phyloP scores from a whole-genome alignment of 2,797 vertebrate genomes.

The Crotalus adamanteus region DNA sequence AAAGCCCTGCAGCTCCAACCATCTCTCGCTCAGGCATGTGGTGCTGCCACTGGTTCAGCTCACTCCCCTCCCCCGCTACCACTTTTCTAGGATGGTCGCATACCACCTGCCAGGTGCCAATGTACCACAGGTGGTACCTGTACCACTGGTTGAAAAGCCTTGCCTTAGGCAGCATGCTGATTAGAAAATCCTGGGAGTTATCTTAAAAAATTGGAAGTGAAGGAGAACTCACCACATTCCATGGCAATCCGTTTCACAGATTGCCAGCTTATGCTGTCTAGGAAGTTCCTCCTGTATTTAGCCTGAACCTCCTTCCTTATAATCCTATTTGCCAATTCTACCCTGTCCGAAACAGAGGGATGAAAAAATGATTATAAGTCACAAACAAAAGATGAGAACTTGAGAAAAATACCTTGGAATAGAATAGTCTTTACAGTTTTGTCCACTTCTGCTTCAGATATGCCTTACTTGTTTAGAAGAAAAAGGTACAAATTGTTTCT shows the following conservation, averaged over 20 bases:
- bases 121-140: too few relatives aligned
- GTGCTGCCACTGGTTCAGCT: too few relatives aligned
- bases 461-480: neutral
- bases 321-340: neutral
- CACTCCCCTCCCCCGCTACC: too few relatives aligned
- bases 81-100: too few relatives aligned
- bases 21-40: too few relatives aligned
- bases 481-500: neutral
- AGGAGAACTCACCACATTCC: neutral
- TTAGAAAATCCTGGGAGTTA: neutral
- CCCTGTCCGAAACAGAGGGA: neutral
- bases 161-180: neutral
- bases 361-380: neutral
- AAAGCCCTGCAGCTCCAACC: too few relatives aligned
- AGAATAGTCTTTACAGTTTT: neutral
- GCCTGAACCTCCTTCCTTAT: neutral
- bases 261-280: neutral
- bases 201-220: neutral
- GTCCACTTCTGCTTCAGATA: neutral
- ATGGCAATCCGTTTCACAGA: neutral
- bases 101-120: too few relatives aligned
- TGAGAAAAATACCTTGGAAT: neutral
- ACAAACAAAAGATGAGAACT: neutral
- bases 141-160: too few relatives aligned
- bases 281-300: neutral